Evolutionary conservation across 2,113 vertebrate species (phyloP).

Genomic region (Upupa epops): DNA sequence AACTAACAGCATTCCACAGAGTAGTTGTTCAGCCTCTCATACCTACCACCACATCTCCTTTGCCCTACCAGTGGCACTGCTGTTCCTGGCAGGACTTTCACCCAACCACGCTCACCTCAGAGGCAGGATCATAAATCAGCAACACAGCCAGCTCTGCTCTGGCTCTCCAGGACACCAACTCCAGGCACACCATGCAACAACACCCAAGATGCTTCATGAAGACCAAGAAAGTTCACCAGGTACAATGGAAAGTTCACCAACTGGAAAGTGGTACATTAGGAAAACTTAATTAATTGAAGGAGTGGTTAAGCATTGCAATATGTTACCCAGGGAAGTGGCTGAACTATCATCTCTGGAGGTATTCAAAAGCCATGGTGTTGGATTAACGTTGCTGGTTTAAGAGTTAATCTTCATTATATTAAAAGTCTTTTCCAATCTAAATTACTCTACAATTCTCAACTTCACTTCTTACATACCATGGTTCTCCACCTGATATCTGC

Average conservation of each 20-base stretch:
- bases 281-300: background rate
- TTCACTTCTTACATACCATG: background rate
- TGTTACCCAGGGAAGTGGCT: background rate
- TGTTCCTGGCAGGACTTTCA: background rate
- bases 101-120: background rate
- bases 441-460: background rate
- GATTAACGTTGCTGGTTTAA: no score
- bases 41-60: background rate
- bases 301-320: background rate
- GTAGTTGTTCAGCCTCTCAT: background rate
- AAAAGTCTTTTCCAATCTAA: background rate
- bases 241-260: background rate
- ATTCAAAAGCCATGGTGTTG: background rate
- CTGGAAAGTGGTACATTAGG: background rate
- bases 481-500: background rate
- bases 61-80: background rate
- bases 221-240: background rate
- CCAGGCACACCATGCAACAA: background rate
- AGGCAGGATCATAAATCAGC: background rate
- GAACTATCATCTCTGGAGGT: background rate
- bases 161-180: background rate
- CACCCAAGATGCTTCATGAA: background rate
- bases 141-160: background rate
- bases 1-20: background rate
- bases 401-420: background rate